Conservation (phyloP, 2,888 invertebrate genomes). For the Xestoiulus laeticollis region DNA sequence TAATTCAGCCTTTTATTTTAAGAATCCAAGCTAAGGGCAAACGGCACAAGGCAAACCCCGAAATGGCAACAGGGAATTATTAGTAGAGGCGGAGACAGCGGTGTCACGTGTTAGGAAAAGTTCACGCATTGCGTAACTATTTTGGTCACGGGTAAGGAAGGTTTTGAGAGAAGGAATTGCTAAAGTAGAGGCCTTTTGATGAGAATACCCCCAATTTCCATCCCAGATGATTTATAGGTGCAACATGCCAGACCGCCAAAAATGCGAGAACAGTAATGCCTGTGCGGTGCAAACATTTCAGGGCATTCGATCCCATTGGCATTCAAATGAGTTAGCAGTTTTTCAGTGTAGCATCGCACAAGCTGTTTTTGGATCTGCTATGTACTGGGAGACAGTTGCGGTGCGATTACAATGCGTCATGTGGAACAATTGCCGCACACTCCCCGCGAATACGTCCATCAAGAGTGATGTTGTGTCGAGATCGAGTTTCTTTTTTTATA, state of each 20-base stretch:
- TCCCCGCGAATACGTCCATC: neutral
- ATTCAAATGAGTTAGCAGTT: neutral
- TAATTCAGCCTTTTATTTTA: constrained; percentile 45
- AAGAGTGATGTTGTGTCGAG: neutral
- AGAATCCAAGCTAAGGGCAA: constrained; percentile 47
- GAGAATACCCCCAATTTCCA: neutral
- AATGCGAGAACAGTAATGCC: neutral
- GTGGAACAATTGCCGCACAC: neutral
- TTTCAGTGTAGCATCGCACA: neutral
- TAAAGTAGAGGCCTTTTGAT: neutral
- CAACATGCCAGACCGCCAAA: constrained; percentile 9
- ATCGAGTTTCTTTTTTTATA: neutral
- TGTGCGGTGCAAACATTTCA: neutral
- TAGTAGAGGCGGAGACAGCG: constrained; percentile 24
- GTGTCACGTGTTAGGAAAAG: constrained; percentile 8
- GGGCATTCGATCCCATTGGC: neutral
- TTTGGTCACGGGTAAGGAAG: constrained; percentile 23
- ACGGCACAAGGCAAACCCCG: constrained; percentile 46
- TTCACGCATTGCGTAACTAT: constrained; percentile 23
- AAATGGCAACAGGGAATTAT: constrained; percentile 47
- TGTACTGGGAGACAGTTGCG: neutral
- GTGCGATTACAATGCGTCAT: neutral
- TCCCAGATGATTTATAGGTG: neutral
- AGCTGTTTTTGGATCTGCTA: neutral
- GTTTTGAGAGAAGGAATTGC: neutral